Base-by-base conservation (phyloP, 2,888 invertebrate species). In the Eremobia ochroleuca region DNA sequence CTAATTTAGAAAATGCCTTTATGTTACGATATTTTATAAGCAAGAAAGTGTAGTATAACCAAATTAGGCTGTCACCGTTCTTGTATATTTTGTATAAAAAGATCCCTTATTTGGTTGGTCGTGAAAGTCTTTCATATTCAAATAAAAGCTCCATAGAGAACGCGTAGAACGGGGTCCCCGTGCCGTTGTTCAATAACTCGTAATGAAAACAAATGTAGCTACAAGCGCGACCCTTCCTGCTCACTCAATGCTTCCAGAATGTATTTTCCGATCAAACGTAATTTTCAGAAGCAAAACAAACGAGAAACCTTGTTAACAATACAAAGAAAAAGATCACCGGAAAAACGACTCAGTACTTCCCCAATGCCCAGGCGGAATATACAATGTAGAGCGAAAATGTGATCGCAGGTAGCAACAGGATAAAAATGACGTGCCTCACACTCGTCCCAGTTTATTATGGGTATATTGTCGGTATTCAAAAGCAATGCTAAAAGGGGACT, bases 121-220 rank as follows among this genome's bases (percentile, higher is more conserved):
- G 87, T 79, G 82, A 86, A 87, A 87, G 88, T 87, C 86, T 91
- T 92, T 92, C 88, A 91, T 92, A 91, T 91, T 92, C 92, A 92
- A 92, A 93, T 93, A 93, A 92, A 92, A 90, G 89, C 88, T 88
- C 86, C 88, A 90, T 89, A 88, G 91, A 90, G 90, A 88, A 88
- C 88, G 90, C 84, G 91, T 86, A 88, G 89, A 90, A 89, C 90
- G 90, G 89, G 91, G 90, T 87, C 88, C 88, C 89, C 90, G 87
- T 85, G 79, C 81, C 87, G 88, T 89, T 91, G 93, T 92, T 93
- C 93, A 93, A 94, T 95, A 94, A 93, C 91, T 92, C 92, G 92
- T 93, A 94, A 94, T 94, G 93, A 94, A 94, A 95, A 95, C 93
- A 94, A 94, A 95, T 94, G 93, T 93, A 92, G 91, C 92, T 92